Evolutionary conservation across 2,888 invertebrate species (phyloP).

Genomic region (Aquatica leii): DNA sequence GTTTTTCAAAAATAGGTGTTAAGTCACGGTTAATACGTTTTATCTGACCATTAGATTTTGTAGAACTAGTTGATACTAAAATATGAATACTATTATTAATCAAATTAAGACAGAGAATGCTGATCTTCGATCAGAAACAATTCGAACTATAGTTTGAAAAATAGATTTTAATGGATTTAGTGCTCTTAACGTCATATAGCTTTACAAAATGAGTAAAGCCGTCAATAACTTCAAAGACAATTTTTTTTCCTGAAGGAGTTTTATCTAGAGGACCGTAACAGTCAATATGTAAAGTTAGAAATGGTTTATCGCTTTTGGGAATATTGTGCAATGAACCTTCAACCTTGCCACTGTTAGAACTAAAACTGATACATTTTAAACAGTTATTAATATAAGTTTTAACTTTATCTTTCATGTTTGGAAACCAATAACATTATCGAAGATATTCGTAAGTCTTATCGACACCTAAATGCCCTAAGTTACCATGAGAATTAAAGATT

Average conservation of each 20-base stretch:
- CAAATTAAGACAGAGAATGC: not conserved
- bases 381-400: not conserved
- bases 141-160: not conserved
- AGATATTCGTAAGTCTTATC: not conserved
- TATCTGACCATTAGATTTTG: too few species aligned
- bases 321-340: slow-evolving; percentile 6
- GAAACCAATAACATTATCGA: not conserved
- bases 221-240: too few species aligned
- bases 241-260: too few species aligned
- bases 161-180: not conserved
- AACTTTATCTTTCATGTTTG: not conserved
- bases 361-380: not conserved
- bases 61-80: not conserved
- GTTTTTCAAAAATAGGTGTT: not conserved
- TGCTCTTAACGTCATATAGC: not conserved
- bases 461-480: not conserved
- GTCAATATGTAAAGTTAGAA: not conserved
- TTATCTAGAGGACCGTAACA: not conserved
- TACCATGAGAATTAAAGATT: not conserved
- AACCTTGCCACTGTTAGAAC: not conserved
- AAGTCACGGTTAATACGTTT: too few species aligned
- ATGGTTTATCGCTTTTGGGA: not conserved
- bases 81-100: not conserved
- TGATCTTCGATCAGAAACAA: not conserved
- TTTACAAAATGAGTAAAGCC: too few species aligned